phyloP scores from a whole-genome alignment of 2,797 vertebrate genomes.

The Picus viridis region DNA sequence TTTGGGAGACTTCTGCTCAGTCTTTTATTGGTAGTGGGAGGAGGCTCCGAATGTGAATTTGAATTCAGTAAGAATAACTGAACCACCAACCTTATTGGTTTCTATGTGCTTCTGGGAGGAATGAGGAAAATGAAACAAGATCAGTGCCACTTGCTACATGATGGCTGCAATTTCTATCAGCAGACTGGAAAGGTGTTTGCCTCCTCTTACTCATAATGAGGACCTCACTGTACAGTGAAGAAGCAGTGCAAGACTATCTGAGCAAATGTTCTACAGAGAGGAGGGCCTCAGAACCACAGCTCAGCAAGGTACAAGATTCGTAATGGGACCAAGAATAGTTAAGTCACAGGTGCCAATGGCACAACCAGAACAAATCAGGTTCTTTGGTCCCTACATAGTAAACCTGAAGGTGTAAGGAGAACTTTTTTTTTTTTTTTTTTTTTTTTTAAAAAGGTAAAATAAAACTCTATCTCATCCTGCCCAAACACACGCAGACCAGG shows the following conservation, averaged over 20 bases:
- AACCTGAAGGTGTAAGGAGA: not conserved
- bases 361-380: not conserved
- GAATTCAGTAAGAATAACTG: not conserved
- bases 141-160: not conserved
- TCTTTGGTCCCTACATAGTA: not conserved
- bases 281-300: not conserved
- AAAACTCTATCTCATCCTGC: not conserved
- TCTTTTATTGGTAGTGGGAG: not conserved
- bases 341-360: not conserved
- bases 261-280: not conserved
- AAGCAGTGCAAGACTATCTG: not conserved
- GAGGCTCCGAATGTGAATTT: not conserved
- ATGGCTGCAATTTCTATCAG: not conserved
- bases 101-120: not conserved
- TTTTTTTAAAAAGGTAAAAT: not conserved
- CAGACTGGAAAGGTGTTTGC: not conserved
- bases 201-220: not conserved
- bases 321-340: not conserved
- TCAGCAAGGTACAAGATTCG: not conserved
- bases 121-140: not conserved
- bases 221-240: not conserved
- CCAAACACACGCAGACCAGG: not conserved
- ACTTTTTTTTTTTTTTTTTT: not conserved
- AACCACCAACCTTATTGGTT: not conserved
- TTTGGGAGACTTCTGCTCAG: not conserved